Conservation (phyloP, 2,113 vertebrate genomes). For the Campylomormyrus numenius region DNA sequence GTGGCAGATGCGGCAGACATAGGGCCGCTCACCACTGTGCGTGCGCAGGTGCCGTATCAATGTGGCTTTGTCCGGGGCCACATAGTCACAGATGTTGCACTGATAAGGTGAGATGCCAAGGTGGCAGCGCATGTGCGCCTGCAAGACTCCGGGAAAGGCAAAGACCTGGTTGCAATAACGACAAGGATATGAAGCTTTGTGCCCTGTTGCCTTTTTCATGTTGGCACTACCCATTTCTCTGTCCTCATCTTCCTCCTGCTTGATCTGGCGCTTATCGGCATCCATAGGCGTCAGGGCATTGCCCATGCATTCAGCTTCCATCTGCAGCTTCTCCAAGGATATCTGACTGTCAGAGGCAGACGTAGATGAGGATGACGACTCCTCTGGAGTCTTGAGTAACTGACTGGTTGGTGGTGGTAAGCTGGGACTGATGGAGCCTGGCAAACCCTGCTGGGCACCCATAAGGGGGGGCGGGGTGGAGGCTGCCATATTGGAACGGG, state of each 20-base stretch:
- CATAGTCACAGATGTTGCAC: conserved; percentile 96
- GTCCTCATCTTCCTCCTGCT: conserved; percentile 64
- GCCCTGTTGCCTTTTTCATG: conserved; percentile 57
- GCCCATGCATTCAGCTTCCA: conserved; percentile 50
- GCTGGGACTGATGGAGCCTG: conserved; percentile 84
- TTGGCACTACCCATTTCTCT: conserved; percentile 23
- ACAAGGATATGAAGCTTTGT: conserved; percentile 80
- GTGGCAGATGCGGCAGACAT: conserved; percentile 92
- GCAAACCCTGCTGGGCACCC: conserved; percentile 85
- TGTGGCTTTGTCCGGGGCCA: conserved; percentile 89
- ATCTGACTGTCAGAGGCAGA: conserved; percentile 20
- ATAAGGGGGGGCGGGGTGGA: conserved; percentile 82
- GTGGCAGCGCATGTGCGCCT: conserved; percentile 89
- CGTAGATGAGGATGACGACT: conserved; percentile 56
- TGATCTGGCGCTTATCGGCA: conserved; percentile 65
- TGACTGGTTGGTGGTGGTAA: conserved; percentile 65
- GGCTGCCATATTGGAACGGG: conserved; percentile 75
- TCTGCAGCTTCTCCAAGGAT: conserved; percentile 5
- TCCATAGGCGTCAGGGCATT: conserved; percentile 69
- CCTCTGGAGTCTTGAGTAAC: conserved; percentile 65
- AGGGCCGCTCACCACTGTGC: conserved; percentile 91
- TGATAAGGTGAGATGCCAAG: conserved; percentile 87
- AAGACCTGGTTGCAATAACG: conserved; percentile 93
- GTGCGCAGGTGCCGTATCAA: conserved; percentile 92
- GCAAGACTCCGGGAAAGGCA: conserved; percentile 78